A percentile compares a stretch with the other conserved stretches of the same genome.
phyloP scores from a whole-genome alignment of 92 coral and sea anemone genomes.

The Ricordea florida region DNA sequence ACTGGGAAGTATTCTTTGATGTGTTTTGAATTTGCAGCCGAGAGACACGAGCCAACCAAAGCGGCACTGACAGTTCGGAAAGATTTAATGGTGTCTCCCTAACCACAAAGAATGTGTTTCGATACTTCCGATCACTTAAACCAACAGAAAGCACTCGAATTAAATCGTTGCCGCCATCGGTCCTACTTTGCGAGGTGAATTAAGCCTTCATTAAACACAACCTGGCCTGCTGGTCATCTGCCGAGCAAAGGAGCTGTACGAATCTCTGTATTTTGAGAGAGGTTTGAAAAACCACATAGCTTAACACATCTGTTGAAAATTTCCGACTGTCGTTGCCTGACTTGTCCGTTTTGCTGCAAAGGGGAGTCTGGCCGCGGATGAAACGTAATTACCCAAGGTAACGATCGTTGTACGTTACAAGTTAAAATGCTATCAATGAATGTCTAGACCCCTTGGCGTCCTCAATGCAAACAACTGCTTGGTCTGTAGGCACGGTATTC shows the following conservation, averaged over 20 bases:
- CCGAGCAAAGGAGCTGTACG: background rate
- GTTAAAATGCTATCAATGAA: slow-evolving; percentile 19
- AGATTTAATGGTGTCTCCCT: background rate
- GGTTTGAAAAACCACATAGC: slow-evolving; percentile 9
- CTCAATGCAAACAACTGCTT: slow-evolving; percentile 7
- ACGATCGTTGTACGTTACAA: background rate
- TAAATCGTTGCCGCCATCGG: slow-evolving; percentile 20
- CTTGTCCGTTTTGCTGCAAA: background rate
- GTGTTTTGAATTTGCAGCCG: background rate
- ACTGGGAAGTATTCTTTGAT: slow-evolving; percentile 11
- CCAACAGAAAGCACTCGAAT: slow-evolving; percentile 2
- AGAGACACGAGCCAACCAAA: background rate
- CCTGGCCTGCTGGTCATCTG: background rate
- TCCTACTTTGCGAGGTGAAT: slow-evolving; percentile 7
- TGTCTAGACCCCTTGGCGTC: slow-evolving; percentile 40
- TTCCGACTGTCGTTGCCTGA: background rate
- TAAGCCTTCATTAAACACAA: slow-evolving; percentile 17
- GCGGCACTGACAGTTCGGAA: background rate
- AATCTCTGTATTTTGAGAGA: background rate
- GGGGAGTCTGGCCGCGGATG: background rate
- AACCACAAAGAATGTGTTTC: slow-evolving; percentile 8
- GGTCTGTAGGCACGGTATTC: slow-evolving; percentile 32
- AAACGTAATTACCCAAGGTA: background rate
- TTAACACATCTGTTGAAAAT: slow-evolving; percentile 1
- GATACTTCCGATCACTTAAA: slow-evolving; percentile 6